Evolutionary conservation across 2,113 vertebrate species (phyloP), one percentile per base, ranked within the genome.

Genomic region (Atractosteus spatula): DNA sequence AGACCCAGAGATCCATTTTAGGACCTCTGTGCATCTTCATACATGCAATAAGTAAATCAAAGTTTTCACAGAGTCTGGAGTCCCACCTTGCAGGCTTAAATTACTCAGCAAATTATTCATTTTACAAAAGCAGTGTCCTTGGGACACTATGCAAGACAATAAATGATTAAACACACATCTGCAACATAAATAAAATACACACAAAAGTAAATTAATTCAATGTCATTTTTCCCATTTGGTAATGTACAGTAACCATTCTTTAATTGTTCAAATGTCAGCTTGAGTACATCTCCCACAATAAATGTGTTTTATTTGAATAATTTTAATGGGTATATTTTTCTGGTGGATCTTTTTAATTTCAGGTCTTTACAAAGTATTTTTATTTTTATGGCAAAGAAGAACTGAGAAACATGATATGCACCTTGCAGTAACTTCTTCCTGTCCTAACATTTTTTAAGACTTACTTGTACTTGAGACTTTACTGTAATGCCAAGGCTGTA

Each of bases 121-220:
- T 66, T 66, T 72, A 72, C 64, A 16, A 44, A 55, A 67, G 57
- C 12, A 17, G 14, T 17, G 66, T 68, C 70, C 74, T 72, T 45
- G 65, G 68, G 71, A 76, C 73, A 72, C 68, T 57, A 55, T 66
- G 45, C 66, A 76, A 71, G 74, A 72, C 59, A 51, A 71, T 74
- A 67, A 74, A 76, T 81, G 79, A 81, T 81, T 81, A 77, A 68
- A 66, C 68, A 57, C 47, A 0, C 74, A 73, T 79, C 75, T 75
- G 69, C 71, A 69, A 74, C 59, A 76, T 80, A 79, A 71, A 64
- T 71, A 74, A 71, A 51, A 6, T 74, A 72, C 70, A 76, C 71
- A 76, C 69, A 74, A 70, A 74, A 72, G 71, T 69, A 70, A 76
- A 71, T 79, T 81, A 74, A 83, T 79, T 79, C 75, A 76, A 71